Evolutionary conservation across 2,113 vertebrate species (phyloP), one percentile per base, ranked within the genome.

Genomic region (Pampusana beccarii): DNA sequence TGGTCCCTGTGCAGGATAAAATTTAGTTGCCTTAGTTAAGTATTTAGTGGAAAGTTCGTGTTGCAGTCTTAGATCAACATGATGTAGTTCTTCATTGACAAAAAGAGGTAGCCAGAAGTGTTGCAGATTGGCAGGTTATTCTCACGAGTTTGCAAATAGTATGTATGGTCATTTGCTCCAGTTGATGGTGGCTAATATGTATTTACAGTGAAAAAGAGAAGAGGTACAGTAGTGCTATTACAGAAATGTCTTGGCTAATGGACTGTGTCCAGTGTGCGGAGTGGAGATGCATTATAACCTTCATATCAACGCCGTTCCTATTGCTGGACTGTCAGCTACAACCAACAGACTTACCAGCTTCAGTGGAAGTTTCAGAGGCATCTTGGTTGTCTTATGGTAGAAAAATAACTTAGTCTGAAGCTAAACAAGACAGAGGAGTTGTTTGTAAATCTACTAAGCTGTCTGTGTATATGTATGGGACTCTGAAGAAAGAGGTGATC

Each of bases 201-300:
- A 48, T 87, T 84, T 79, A 69, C 19, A 64, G 38, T 72, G 48
- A 34, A 61, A 78, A 92, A 44, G 50, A 57, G 38, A 74, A 91
- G 38, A 81, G n/a, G 19, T 82, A 4, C 16, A n/a, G 34, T 36
- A 82, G 33, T 28, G 16, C 66, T 85, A 42, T 42, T 56, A 46
- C 2, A n/a, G 42, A 67, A 87, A 54, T 72, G 9, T 31, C 66
- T 85, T 48, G 48, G 19, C 62, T 48, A 25, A 34, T 84, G 23
- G 20, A 38, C 36, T 53, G 28, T 71, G 17, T 40, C 36, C 56
- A n/a, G 25, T 15, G 11, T 16, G 38, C 28, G 48, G 17, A 60
- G 33, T 26, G 33, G 42, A 79, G 34, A 42, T 60, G 13, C 21
- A 5, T 64, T 42, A 17, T 16, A 58, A 34, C 46, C 29, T 91